These are phyloP conservation scores for Solenodon paradoxus DNA, from an alignment of 2,113 vertebrate genomes.

Conservation along the genomic window DNA sequence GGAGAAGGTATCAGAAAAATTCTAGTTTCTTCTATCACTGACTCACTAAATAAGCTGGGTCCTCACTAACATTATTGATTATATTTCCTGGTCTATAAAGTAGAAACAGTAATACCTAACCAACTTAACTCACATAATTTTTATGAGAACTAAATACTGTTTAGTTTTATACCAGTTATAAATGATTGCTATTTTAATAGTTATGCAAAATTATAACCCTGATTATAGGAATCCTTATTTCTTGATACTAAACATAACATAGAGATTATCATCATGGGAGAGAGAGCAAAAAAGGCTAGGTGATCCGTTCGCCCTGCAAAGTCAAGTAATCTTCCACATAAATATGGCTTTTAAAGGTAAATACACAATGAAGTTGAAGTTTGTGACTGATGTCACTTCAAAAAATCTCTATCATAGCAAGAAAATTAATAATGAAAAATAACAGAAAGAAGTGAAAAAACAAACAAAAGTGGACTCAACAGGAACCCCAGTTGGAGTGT, in stretches of 20 bases:
- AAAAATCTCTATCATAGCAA: neutral
- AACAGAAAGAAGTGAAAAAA: neutral
- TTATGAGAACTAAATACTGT: neutral
- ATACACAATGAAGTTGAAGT: neutral
- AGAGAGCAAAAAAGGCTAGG: no score
- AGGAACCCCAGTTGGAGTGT: neutral
- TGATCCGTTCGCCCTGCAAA: neutral
- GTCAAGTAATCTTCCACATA: neutral
- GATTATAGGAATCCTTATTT: neutral
- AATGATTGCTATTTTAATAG: neutral
- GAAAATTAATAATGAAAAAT: neutral
- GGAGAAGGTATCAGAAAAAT: neutral
- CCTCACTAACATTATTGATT: neutral
- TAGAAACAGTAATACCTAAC: neutral
- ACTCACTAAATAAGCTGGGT: neutral
- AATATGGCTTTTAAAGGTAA: neutral
- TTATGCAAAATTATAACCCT: neutral
- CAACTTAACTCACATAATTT: neutral
- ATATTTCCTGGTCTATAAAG: neutral
- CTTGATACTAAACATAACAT: neutral
- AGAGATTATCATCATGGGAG: neutral
- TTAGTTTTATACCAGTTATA: neutral
- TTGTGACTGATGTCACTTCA: neutral
- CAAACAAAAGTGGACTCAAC: conserved; percentile 29
- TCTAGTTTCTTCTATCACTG: neutral